These are phyloP conservation scores for Natator depressus DNA, from an alignment of 2,113 vertebrate species.

Conservation along the genomic window DNA sequence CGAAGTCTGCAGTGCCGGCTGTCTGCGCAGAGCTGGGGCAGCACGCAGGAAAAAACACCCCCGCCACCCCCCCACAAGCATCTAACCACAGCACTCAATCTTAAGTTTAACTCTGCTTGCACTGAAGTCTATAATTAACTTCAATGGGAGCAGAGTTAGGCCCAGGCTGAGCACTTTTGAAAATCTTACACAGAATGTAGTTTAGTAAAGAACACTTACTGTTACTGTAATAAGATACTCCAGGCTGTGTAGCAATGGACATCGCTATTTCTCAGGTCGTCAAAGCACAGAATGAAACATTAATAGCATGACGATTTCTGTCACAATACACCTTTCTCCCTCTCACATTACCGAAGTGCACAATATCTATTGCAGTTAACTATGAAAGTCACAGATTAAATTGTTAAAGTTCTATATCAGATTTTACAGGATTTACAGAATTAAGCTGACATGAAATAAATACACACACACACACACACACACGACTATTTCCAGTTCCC, in stretches of 20 bases:
- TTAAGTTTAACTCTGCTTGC: neutral
- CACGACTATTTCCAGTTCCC: neutral
- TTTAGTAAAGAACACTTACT: neutral
- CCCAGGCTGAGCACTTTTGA: neutral
- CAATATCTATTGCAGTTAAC: neutral
- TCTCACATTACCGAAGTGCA: neutral
- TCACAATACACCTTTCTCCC: accelerated
- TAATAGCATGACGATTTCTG: accelerated
- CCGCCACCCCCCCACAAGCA: too few species aligned
- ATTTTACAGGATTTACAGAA: constrained; percentile 7
- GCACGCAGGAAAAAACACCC: too few species aligned
- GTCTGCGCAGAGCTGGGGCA: too few species aligned
- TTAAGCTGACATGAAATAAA: neutral
- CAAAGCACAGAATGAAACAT: neutral
- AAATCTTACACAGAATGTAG: neutral
- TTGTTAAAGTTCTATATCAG: neutral
- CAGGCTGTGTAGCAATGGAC: neutral
- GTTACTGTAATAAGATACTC: neutral
- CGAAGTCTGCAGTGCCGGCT: too few species aligned
- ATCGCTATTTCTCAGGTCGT: neutral
- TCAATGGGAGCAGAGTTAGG: neutral
- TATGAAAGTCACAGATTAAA: neutral
- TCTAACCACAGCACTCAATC: neutral
- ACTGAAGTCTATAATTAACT: neutral
- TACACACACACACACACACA: accelerated